These are phyloP conservation scores for Neodon shergylaensis DNA, from an alignment of 2,113 vertebrate species.

Conservation along the genomic window DNA sequence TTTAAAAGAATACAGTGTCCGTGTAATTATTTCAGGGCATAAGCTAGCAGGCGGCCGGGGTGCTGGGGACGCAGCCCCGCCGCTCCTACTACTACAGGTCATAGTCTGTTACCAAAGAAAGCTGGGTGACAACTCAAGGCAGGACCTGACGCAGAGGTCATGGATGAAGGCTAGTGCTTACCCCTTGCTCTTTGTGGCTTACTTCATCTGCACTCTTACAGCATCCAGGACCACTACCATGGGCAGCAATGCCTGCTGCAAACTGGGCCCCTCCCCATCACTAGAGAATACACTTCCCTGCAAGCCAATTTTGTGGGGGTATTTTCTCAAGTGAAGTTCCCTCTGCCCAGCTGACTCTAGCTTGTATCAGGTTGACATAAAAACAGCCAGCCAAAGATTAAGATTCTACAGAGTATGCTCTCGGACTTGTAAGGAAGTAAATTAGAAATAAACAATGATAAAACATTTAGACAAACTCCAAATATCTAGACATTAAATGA, in stretches of 20 bases:
- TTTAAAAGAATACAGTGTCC: no score
- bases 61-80: no score
- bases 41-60: no score
- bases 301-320: not conserved
- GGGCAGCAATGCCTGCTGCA: not conserved
- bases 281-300: not conserved
- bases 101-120: not conserved
- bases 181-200: not conserved
- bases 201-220: not conserved
- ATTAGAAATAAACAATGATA: slow-evolving; percentile 10
- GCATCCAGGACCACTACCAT: not conserved
- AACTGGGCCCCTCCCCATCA: not conserved
- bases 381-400: not conserved
- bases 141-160: not conserved
- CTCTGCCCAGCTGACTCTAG: not conserved
- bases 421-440: not conserved
- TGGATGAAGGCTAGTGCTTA: not conserved
- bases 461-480: not conserved
- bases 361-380: not conserved
- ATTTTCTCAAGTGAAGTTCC: not conserved
- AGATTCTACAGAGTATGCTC: not conserved
- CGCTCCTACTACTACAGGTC: no score
- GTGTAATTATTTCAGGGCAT: no score
- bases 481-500: not conserved
- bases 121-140: no score